These are phyloP conservation scores for Rhea americana DNA, from an alignment of 2,113 vertebrate species.

Conservation along the genomic window DNA sequence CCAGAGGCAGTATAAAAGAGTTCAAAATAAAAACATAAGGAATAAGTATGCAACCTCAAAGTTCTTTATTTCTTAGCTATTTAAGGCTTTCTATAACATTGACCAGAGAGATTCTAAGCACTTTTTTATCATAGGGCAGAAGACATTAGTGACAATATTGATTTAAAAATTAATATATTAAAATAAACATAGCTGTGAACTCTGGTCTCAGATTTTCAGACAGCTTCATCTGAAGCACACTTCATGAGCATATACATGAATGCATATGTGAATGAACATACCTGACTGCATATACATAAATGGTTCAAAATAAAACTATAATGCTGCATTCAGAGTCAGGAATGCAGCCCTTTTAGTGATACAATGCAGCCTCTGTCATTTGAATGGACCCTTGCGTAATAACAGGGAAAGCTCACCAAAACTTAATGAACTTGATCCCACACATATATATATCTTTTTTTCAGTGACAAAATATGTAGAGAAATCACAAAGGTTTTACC, in stretches of 20 bases:
- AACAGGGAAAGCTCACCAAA: background rate
- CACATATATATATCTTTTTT: background rate
- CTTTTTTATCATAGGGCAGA: accelerated
- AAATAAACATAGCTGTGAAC: background rate
- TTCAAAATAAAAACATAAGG: background rate
- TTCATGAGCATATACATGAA: background rate
- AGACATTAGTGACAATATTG: background rate
- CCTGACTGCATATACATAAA: background rate
- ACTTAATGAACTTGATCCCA: background rate
- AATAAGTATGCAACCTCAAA: background rate
- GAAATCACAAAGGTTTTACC: background rate
- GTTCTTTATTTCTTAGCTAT: background rate
- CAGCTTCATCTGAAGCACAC: background rate
- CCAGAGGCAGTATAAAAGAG: background rate
- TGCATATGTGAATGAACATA: background rate
- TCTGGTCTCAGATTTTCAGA: background rate
- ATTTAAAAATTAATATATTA: background rate
- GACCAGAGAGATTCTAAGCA: background rate
- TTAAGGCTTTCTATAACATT: background rate
- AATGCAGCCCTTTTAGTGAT: accelerated
- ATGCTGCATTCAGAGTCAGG: background rate
- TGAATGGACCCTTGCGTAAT: background rate
- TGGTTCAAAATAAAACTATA: background rate
- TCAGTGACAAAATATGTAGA: background rate
- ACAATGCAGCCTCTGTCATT: background rate